phyloP scores from a whole-genome alignment of 2,113 vertebrate species.

The Oryzias woworae region DNA sequence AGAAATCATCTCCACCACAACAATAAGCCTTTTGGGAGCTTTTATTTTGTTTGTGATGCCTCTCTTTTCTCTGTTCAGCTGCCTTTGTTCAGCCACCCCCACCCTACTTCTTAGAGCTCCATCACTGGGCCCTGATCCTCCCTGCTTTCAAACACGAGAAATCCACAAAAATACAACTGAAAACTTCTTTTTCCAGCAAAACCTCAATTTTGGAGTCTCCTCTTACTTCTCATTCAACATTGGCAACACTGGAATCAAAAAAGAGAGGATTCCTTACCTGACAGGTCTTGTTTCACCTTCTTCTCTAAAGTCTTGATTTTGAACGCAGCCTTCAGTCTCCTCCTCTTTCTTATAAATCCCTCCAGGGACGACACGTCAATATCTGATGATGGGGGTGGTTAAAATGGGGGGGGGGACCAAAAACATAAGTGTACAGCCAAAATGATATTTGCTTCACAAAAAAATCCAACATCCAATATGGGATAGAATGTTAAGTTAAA shows the following conservation, averaged over 20 bases:
- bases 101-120: conserved; percentile 71
- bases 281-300: conserved; percentile 12
- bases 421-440: conserved; percentile 47
- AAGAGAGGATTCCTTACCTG: conserved; percentile 72
- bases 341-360: conserved; percentile 84
- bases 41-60: too few species aligned
- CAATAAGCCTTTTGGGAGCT: too few species aligned
- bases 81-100: conserved; percentile 75
- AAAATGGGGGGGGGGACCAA: conserved; percentile 42
- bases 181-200: conserved; percentile 40
- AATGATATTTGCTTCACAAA: conserved; percentile 31
- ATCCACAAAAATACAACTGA: conserved; percentile 52
- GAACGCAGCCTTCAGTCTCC: conserved; percentile 50
- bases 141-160: conserved; percentile 34
- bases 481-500: too few species aligned
- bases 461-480: too few species aligned
- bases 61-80: conserved; percentile 22
- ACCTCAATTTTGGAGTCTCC: conserved; percentile 25
- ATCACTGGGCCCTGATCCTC: conserved; percentile 58
- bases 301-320: conserved; percentile 65
- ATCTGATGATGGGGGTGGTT: conserved; percentile 77
- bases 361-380: conserved; percentile 82
- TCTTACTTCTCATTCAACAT: conserved; percentile 28
- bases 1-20: too few species aligned
- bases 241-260: conserved; percentile 24